These are phyloP conservation scores for Laticauda colubrina DNA, from an alignment of 2,113 vertebrate genomes.

Conservation along the genomic window DNA sequence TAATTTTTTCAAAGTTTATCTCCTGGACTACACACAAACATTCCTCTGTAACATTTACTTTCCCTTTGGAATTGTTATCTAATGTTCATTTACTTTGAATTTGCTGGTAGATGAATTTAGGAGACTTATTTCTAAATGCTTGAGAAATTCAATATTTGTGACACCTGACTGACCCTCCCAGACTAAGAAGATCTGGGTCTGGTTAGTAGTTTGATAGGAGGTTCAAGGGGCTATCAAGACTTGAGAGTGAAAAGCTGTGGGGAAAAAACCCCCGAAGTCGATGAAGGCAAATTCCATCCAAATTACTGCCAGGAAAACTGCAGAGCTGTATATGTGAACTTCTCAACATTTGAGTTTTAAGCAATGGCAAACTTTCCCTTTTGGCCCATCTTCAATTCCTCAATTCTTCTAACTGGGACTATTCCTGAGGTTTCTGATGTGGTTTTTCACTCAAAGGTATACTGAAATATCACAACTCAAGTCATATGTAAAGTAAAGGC, in stretches of 20 bases:
- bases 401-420: not conserved
- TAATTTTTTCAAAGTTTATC: not conserved
- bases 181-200: not conserved
- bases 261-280: not conserved
- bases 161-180: not conserved
- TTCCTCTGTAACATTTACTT: slow-evolving; percentile 51
- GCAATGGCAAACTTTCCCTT: not conserved
- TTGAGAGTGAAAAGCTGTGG: not conserved
- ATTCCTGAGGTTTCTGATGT: not conserved
- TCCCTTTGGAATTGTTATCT: slow-evolving; percentile 39
- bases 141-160: not conserved
- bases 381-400: not conserved
- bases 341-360: not conserved
- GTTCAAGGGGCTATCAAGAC: not conserved
- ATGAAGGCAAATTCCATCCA: not conserved
- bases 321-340: not conserved
- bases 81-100: not conserved
- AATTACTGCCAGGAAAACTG: not conserved
- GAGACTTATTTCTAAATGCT: not conserved
- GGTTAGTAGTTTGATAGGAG: not conserved
- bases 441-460: not conserved
- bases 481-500: not conserved
- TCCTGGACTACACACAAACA: slow-evolving; percentile 44
- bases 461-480: not conserved
- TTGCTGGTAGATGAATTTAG: not conserved